Base-by-base conservation (phyloP, 2,113 vertebrate species). In the Cisticola juncidis region DNA sequence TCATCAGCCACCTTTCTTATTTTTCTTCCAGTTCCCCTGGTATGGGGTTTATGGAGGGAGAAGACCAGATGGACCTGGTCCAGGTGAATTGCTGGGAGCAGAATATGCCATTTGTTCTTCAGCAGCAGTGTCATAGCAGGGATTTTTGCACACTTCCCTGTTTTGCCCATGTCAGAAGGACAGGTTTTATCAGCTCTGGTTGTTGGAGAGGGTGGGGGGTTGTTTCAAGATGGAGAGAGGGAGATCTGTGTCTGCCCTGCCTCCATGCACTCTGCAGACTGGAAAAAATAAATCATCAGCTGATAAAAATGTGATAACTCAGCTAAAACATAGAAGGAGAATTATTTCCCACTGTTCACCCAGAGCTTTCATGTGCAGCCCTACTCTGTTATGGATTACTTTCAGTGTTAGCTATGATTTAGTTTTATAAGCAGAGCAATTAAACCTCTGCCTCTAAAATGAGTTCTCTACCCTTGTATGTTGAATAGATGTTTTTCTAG, bases 231-330 rank as follows among this genome's bases (percentile, higher is more conserved):
- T 9, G 40, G 58, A 72, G 26, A 70, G 38, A 0, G 0, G 51
- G 65, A 28, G 57, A 33, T 48, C 57, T 90, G 78, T 28, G 1
- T 71, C 81, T 84, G n/a, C 74, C 62, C 56, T 76, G 20, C 82
- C 26, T 47, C 45, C 35, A 12, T 6, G 20, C 6, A 0, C 76
- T 84, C 81, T 54, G 48, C 42, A 90, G 72, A 57, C 4, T 90
- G 61, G 50, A 66, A 92, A 90, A 96, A 85, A 56, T 14, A 87
- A 79, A 90, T 82, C 76, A 57, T 82, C 6, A 5, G 50, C 48
- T 86, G 79, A 88, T 77, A 80, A 90, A 85, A 88, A 92, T 36
- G 19, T 44, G 71, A 90, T 73, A 53, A 86, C 23, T 92, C 80
- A 69, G 61, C n/a, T 86, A 72, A 87, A 87, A 85, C 72, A 54